Evolutionary conservation across 1,140 invertebrate genomes (phyloP), one percentile per base, ranked within the genome.

Genomic region (Holcopasites calliopsidis): DNA sequence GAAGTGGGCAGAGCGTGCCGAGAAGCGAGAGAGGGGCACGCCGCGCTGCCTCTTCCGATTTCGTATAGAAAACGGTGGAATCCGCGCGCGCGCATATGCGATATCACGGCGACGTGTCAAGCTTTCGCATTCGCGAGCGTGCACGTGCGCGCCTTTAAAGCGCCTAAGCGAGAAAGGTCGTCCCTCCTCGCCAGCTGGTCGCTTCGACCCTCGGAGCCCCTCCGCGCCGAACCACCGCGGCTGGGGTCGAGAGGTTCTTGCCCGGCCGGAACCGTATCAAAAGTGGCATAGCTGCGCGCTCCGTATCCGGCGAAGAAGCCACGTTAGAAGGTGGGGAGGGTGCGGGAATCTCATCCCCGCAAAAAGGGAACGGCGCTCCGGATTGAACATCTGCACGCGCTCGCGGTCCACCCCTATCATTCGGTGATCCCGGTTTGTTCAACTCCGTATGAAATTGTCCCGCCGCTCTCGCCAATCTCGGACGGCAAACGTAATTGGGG

Each of bases 61-160:
- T 75, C 76, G n/a, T n/a, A n/a, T n/a, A n/a, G n/a, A n/a, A n/a
- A n/a, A n/a, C n/a, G 81, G 78, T 83, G 66, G 70, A 77, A 57
- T 60, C 47, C 50, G 10, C 26, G 64, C 58, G 71, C 76, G 61
- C 70, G 66, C 79, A 83, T 83, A 83, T 83, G 81, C 80, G 80
- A 55, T 79, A 83, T 83, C 81, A 83, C 80, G 81, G 38, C 76
- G 80, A 79, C 80, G 80, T 76, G 81, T 83, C 80, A 83, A 76
- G 76, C 38, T 40, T 55, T 62, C 61, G 60, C 68, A 42, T 0
- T 40, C 62, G 33, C 49, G 76, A 83, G 50, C 68, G 77, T 80
- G 82, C 82, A 77, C 71, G 72, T 80, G 77, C 81, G 76, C 80
- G 80, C 82, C 62, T 79, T 66, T 77, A 83, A 70, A 80, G 81